Evolutionary conservation across 1,140 invertebrate species (phyloP).

Genomic region (Tetramorium parvispinum): DNA sequence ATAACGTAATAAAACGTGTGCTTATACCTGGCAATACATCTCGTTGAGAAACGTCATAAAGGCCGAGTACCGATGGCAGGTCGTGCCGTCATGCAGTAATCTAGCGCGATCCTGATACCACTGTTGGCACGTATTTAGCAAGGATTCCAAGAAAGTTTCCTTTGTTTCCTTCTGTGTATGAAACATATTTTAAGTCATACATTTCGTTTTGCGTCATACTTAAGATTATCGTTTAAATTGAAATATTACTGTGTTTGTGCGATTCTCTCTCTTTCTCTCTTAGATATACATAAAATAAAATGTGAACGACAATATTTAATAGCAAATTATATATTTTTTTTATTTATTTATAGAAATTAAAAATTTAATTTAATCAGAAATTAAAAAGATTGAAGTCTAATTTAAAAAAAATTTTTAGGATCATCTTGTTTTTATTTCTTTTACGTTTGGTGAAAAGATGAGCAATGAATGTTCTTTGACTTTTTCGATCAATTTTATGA

Average conservation of each 20-base stretch:
- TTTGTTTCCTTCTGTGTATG: slow-evolving; percentile 90
- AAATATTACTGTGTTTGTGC: background rate
- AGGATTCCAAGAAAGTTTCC: slow-evolving; percentile 94
- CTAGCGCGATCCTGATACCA: slow-evolving; percentile 95
- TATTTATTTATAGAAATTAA: background rate
- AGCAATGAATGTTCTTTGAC: background rate
- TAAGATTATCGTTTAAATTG: slow-evolving; percentile 12
- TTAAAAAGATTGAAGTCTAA: background rate
- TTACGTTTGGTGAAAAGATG: background rate
- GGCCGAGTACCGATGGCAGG: slow-evolving; percentile 86
- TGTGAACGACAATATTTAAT: background rate
- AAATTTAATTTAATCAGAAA: background rate
- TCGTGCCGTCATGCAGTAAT: slow-evolving; percentile 83
- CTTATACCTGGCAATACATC: slow-evolving; percentile 92
- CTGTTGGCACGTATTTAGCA: slow-evolving; percentile 95
- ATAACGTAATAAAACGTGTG: background rate
- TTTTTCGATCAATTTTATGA: background rate
- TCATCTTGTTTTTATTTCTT: background rate
- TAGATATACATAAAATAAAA: background rate
- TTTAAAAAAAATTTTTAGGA: background rate
- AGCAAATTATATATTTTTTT: background rate
- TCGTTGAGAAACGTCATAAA: slow-evolving; percentile 96
- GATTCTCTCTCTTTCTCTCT: background rate
- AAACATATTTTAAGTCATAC: slow-evolving; percentile 3
- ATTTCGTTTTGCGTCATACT: background rate